phyloP scores from a whole-genome alignment of 2,797 vertebrate genomes.

The Silurus lanzhouensis region DNA sequence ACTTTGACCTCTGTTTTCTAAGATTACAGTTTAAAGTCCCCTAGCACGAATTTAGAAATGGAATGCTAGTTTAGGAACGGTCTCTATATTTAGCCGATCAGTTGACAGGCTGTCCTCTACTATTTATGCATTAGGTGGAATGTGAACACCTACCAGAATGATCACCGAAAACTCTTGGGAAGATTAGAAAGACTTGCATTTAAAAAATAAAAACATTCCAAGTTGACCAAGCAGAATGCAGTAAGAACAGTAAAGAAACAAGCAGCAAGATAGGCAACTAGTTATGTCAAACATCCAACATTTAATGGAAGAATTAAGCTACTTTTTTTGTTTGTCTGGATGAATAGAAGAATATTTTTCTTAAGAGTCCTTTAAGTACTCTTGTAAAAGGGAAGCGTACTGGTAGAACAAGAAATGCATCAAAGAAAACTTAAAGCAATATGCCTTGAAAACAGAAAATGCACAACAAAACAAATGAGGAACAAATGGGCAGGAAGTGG shows the following conservation, averaged over 20 bases:
- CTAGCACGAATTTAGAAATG: neutral
- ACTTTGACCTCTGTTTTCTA: neutral
- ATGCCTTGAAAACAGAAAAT: too few species aligned
- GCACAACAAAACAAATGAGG: too few species aligned
- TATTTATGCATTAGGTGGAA: neutral
- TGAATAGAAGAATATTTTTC: too few species aligned
- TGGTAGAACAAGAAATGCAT: too few species aligned
- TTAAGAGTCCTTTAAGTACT: too few species aligned
- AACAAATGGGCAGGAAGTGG: too few species aligned
- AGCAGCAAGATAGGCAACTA: too few species aligned
- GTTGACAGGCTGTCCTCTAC: neutral
- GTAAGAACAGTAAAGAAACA: neutral
- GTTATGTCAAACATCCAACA: too few species aligned
- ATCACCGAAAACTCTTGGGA: neutral
- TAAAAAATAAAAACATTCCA: neutral
- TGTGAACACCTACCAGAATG: neutral
- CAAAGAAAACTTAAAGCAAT: too few species aligned
- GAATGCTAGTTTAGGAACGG: neutral
- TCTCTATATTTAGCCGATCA: constrained; percentile 1
- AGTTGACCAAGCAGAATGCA: neutral
- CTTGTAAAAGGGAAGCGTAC: too few species aligned
- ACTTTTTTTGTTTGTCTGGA: too few species aligned
- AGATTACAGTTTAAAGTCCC: neutral
- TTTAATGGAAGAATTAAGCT: too few species aligned
- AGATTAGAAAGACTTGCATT: neutral